A percentile compares a stretch with the other conserved stretches of the same genome.
Conservation (phyloP, 1,140 invertebrate genomes). For the Calliphora vicina region DNA sequence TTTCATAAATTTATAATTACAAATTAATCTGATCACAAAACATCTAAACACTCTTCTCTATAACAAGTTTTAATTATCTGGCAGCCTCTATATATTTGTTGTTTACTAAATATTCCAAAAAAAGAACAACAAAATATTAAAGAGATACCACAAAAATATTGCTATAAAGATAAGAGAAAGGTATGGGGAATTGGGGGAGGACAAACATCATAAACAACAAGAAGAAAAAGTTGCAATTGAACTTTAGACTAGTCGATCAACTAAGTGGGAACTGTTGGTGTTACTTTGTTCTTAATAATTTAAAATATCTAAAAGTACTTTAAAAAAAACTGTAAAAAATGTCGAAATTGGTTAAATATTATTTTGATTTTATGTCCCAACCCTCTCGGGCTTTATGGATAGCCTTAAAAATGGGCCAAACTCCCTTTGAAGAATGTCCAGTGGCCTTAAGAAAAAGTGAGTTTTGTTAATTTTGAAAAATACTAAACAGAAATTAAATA, state of each 20-base stretch:
- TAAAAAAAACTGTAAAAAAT: conserved; percentile 41
- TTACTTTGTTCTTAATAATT: not conserved
- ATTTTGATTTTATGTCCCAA: conserved; percentile 79
- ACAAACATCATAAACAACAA: too few relatives aligned
- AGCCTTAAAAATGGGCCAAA: conserved; percentile 71
- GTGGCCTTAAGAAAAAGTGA: conserved; percentile 71
- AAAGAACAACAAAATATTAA: too few relatives aligned
- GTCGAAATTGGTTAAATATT: conserved; percentile 68
- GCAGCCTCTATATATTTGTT: too few relatives aligned
- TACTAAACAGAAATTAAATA: not conserved
- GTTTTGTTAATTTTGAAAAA: conserved; percentile 20
- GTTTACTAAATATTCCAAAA: too few relatives aligned
- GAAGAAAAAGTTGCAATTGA: not conserved
- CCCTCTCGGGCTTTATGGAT: conserved; percentile 77
- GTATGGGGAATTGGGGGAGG: too few relatives aligned
- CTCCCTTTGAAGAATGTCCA: conserved; percentile 68
- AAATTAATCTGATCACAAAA: too few relatives aligned
- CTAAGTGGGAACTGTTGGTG: not conserved
- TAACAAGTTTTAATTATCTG: too few relatives aligned
- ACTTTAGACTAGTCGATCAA: not conserved
- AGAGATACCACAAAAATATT: too few relatives aligned
- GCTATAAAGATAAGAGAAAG: too few relatives aligned
- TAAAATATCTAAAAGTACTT: not conserved
- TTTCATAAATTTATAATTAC: too few relatives aligned
- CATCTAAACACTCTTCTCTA: too few relatives aligned